A percentile compares a stretch with the other conserved stretches of the same genome.
phyloP scores from a whole-genome alignment of 1,140 invertebrate genomes.

The Galleria mellonella region DNA sequence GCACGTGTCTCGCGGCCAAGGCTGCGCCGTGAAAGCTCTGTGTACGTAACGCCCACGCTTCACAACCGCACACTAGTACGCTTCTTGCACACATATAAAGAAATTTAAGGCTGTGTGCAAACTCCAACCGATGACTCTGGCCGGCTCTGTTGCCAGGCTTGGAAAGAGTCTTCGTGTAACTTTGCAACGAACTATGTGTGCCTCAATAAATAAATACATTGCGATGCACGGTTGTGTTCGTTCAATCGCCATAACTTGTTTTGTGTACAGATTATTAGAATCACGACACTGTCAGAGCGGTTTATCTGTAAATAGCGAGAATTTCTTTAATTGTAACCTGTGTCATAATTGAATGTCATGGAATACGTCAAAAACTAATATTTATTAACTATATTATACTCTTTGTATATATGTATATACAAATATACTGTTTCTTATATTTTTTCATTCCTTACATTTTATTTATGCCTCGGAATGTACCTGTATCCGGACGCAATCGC shows the following conservation, averaged over 20 bases:
- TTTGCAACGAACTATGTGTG: conserved; percentile 13
- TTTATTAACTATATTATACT: no score
- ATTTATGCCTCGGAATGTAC: no score
- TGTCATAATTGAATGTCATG: conserved; percentile 6
- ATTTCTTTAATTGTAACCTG: conserved; percentile 21
- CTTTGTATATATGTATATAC: no score
- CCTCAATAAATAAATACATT: conserved; percentile 1
- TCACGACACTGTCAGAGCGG: conserved; percentile 39
- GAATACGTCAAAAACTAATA: not conserved
- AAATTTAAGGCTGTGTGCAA: conserved; percentile 9
- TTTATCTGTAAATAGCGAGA: conserved; percentile 30
- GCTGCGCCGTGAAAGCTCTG: conserved; percentile 67
- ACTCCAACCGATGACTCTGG: conserved; percentile 5
- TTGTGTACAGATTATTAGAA: conserved; percentile 63
- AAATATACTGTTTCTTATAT: no score
- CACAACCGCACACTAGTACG: conserved; percentile 15
- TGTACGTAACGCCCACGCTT: conserved; percentile 49
- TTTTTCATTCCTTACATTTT: no score
- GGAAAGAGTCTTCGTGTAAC: conserved; percentile 14
- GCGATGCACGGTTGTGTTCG: conserved; percentile 16
- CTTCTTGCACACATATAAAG: conserved; percentile 15
- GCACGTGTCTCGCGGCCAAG: conserved; percentile 70
- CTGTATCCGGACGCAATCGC: no score
- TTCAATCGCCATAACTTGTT: conserved; percentile 54
- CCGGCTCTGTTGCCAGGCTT: conserved; percentile 26